Base-by-base conservation (phyloP, 1,140 invertebrate species). In the Lethocerus indicus region DNA sequence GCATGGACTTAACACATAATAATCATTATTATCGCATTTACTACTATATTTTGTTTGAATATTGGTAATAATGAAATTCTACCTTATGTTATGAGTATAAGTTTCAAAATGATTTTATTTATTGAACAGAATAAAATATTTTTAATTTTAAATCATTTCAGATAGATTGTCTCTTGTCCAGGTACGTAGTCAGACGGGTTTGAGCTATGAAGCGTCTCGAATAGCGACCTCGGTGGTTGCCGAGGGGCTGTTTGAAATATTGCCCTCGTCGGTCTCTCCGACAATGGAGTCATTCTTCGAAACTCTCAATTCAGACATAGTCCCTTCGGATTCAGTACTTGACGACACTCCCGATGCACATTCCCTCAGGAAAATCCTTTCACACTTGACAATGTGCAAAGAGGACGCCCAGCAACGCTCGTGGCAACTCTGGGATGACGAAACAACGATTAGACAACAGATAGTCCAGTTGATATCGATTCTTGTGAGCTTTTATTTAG, bases 381-480 rank as follows among this genome's bases (percentile, higher is more conserved):
- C 72, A 27, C 78, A 88, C 56, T 65, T 95, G 45, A 83, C 81
- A 12, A 81, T 78, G 40, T 88, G 86, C 55, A 90, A 90, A 56
- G 87, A 92, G 63, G 89, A 94, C 60, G 86, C 87, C 0, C 88
- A 95, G 61, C 89, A 95, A 58, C 71, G 90, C 56, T 88, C 83
- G 55, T 94, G 89, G 89, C 85, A 87, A 59, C 67, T 94, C 3
- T 83, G 93, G 65, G 88, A 93, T 65, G 89, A 95, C 65, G 87
- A 92, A 58, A 72, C 73, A 46, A 78, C 82, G 49, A 93, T 94
- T 60, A 75, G 78, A 35, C 79, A 83, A 53, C 81, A 87, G 60
- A 72, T 93, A 7, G 73, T 80, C 43, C 85, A 92, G 62, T 67
- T 93, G 14, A 78, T 84, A 7, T 86, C 81, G 45, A 87, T 94